These are phyloP conservation scores for Archaeoteleia sp. DNA, from an alignment of 2,888 invertebrate species.

Conservation along the genomic window DNA sequence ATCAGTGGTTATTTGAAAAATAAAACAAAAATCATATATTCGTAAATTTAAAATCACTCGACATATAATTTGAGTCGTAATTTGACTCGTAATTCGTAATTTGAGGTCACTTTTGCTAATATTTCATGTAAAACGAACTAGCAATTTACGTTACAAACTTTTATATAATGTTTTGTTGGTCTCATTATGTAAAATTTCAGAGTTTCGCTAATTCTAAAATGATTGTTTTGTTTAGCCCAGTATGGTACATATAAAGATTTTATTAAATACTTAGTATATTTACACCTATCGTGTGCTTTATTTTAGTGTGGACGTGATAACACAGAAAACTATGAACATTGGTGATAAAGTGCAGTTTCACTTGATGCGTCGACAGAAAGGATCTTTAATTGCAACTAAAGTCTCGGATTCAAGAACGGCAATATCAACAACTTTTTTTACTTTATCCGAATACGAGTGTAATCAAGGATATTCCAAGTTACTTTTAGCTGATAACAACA, in stretches of 20 bases:
- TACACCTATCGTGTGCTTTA: background rate
- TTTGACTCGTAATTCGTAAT: too few relatives aligned
- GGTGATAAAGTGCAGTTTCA: slow-evolving; percentile 86
- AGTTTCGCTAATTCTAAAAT: background rate
- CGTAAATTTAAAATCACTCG: too few relatives aligned
- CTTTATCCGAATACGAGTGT: slow-evolving; percentile 76
- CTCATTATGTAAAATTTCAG: too few relatives aligned
- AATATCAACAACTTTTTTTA: slow-evolving; percentile 66
- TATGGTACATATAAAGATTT: too few relatives aligned
- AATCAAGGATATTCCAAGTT: slow-evolving; percentile 84
- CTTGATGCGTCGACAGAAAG: slow-evolving; percentile 89
- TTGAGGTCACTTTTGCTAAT: too few relatives aligned
- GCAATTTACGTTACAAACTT: too few relatives aligned
- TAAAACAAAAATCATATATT: too few relatives aligned
- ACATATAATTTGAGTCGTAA: too few relatives aligned
- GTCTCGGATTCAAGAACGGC: slow-evolving; percentile 71
- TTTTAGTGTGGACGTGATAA: slow-evolving; percentile 79
- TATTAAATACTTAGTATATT: too few relatives aligned
- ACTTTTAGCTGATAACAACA: slow-evolving; percentile 81
- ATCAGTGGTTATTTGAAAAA: too few relatives aligned
- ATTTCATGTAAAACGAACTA: too few relatives aligned
- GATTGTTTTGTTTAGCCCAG: background rate
- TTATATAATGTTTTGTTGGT: too few relatives aligned
- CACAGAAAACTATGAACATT: slow-evolving; percentile 77
- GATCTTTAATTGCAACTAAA: slow-evolving; percentile 78